These are phyloP conservation scores for Drosophila kepulauana DNA, from an alignment of 1,140 invertebrate genomes.

Conservation along the genomic window DNA sequence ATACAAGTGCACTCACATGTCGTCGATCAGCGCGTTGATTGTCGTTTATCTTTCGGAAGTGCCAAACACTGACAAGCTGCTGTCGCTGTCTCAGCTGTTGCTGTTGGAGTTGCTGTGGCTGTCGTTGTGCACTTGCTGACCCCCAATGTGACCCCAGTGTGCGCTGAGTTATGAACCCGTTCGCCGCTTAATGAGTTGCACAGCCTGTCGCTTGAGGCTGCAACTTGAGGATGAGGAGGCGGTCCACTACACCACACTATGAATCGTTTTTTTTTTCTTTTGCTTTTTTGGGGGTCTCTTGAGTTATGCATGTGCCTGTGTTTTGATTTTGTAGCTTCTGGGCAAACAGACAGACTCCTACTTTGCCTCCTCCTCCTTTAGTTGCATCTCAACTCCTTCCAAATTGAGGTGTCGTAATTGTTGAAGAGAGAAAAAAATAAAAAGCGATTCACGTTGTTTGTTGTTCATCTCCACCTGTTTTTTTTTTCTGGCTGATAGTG, in stretches of 20 bases:
- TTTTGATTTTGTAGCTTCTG: conserved; percentile 73
- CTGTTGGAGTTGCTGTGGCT: not conserved
- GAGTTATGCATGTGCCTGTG: conserved; percentile 34
- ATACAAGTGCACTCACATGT: conserved; percentile 68
- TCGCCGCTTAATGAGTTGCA: conserved; percentile 71
- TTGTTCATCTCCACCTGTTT: conserved; percentile 46
- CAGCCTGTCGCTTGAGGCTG: conserved; percentile 36
- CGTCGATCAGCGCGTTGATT: conserved; percentile 49
- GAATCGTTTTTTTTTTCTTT: too few species aligned
- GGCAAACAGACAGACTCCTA: conserved; percentile 51
- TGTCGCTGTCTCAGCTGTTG: not conserved
- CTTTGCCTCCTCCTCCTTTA: not conserved
- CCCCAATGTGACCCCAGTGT: conserved; percentile 39
- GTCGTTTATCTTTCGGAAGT: conserved; percentile 68
- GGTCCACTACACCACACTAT: conserved; percentile 4
- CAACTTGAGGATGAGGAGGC: conserved; percentile 10
- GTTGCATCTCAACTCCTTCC: conserved; percentile 15
- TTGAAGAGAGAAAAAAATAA: conserved; percentile 35
- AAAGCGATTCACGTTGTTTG: conserved; percentile 50
- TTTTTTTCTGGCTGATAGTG: conserved; percentile 47
- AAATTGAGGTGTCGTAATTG: conserved; percentile 82
- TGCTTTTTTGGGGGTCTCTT: not conserved
- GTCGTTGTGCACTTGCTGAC: conserved; percentile 2
- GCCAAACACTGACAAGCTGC: conserved; percentile 25
- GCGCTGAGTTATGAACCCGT: conserved; percentile 75